Conservation (phyloP, 2,797 vertebrate species). For the Rallus crepitans region DNA sequence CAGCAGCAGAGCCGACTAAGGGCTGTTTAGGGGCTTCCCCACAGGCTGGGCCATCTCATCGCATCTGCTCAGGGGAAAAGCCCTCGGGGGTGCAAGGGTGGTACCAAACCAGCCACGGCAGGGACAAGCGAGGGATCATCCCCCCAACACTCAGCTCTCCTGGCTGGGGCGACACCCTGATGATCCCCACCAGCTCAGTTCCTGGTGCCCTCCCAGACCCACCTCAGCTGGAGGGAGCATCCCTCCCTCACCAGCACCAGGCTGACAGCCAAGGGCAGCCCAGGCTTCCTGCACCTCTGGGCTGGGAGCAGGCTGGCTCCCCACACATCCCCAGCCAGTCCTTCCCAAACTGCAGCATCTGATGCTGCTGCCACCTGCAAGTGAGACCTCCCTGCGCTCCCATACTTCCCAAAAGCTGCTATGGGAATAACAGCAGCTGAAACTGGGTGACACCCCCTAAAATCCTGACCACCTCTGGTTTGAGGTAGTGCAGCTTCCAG, state of each 20-base stretch:
- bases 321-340: accelerated
- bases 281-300: not conserved
- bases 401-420: not conserved
- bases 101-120: not conserved
- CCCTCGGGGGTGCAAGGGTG: accelerated
- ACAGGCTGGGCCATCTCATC: not conserved
- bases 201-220: not conserved
- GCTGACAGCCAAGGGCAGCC: not conserved
- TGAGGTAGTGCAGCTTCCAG: accelerated
- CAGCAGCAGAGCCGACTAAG: not conserved
- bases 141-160: not conserved
- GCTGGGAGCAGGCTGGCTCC: not conserved
- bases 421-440: not conserved
- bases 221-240: not conserved
- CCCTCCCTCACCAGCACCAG: accelerated
- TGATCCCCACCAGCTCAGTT: not conserved
- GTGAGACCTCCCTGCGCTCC: not conserved
- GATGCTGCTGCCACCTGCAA: not conserved
- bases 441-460: accelerated
- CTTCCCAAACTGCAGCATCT: not conserved
- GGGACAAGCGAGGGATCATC: too few relatives aligned
- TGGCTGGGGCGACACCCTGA: not conserved
- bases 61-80: not conserved
- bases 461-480: not conserved
- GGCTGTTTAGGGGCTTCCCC: not conserved